Conservation (phyloP, 1,140 invertebrate species). For the Phortica variegata region DNA sequence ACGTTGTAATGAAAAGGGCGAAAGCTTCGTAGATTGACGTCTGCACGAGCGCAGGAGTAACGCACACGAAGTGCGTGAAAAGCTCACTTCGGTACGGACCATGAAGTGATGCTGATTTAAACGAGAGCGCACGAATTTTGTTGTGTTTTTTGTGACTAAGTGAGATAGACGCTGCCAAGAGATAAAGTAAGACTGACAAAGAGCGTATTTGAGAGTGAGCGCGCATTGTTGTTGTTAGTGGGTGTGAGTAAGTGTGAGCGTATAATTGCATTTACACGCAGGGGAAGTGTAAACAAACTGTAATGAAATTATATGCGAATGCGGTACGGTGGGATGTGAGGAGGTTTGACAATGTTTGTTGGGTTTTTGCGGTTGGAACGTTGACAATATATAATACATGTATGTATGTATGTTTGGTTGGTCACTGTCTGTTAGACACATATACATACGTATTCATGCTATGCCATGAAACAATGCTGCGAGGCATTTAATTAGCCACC, state of each 20-base stretch:
- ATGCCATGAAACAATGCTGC: no score
- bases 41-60: not conserved
- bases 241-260: conserved; percentile 11
- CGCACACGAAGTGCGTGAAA: not conserved
- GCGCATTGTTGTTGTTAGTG: no score
- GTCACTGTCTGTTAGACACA: no score
- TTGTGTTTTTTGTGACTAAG: not conserved
- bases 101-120: no score
- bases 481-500: conserved; percentile 50
- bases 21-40: conserved; percentile 14
- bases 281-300: conserved; percentile 53
- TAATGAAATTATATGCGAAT: no score
- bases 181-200: not conserved
- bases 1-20: no score
- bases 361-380: no score
- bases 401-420: not conserved
- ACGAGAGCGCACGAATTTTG: conserved; percentile 2
- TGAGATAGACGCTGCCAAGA: not conserved
- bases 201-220: not conserved
- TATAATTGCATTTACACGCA: not conserved
- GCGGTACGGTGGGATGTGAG: no score
- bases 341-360: no score
- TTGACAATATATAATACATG: no score
- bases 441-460: no score
- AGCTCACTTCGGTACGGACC: no score